Evolutionary conservation across 2,797 vertebrate genomes (phyloP).

Genomic region (Pipistrellus nathusii): DNA sequence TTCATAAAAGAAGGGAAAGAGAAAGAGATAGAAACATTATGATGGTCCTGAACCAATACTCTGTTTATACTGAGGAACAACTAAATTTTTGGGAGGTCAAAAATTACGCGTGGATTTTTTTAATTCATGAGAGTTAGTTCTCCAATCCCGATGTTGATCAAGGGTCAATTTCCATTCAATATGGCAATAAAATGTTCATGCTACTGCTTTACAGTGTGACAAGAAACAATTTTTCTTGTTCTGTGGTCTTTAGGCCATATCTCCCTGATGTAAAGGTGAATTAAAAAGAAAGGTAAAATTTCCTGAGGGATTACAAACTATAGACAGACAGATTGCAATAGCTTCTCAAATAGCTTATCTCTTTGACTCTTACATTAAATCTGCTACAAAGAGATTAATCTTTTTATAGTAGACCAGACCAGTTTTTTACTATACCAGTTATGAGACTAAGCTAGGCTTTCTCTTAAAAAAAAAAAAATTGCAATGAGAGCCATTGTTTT

Average conservation of each 20-base stretch:
- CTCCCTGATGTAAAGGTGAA: background rate
- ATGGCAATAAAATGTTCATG: background rate
- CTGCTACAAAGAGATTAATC: constrained; percentile 16
- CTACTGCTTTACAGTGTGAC: background rate
- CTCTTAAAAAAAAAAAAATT: background rate
- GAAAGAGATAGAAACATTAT: too few species aligned
- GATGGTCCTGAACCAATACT: background rate
- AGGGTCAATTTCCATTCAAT: background rate
- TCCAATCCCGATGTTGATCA: background rate
- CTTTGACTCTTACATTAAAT: constrained; percentile 13
- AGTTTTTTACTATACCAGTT: constrained; percentile 4
- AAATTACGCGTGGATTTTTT: background rate
- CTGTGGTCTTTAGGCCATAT: background rate
- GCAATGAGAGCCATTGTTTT: background rate
- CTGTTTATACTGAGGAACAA: background rate
- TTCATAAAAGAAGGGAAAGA: too few species aligned
- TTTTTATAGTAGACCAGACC: background rate
- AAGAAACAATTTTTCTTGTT: background rate
- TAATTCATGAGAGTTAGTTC: too few species aligned
- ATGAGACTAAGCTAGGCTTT: background rate
- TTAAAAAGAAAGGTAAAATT: background rate
- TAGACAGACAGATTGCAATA: background rate
- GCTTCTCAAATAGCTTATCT: constrained; percentile 23
- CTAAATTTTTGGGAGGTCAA: background rate
- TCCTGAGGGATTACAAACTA: background rate